These are phyloP conservation scores for Pandion haliaetus DNA, from an alignment of 2,113 vertebrate species.

Conservation along the genomic window DNA sequence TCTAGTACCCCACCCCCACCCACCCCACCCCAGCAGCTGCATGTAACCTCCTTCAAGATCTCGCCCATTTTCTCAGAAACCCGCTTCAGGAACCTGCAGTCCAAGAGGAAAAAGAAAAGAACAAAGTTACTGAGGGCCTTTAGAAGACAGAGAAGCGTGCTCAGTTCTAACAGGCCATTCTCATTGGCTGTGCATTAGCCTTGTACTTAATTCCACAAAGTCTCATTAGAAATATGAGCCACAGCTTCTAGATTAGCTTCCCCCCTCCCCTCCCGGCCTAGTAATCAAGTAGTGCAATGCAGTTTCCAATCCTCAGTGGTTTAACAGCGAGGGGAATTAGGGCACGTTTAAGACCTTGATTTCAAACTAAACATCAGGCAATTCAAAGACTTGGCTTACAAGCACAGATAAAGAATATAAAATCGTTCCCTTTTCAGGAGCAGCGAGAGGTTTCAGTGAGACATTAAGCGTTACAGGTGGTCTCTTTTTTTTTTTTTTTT, in stretches of 20 bases:
- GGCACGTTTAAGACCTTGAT: neutral
- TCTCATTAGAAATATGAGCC: neutral
- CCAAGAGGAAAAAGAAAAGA: constrained; percentile 91
- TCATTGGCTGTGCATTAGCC: constrained; percentile 37
- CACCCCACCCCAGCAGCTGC: constrained; percentile 79
- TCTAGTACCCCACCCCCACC: constrained; percentile 20
- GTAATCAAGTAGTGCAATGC: neutral
- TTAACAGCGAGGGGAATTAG: neutral
- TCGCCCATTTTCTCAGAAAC: constrained; percentile 96
- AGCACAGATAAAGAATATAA: neutral
- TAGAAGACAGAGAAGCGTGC: constrained; percentile 61
- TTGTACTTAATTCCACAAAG: constrained; percentile 25
- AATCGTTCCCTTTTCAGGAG: neutral
- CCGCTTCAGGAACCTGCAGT: constrained; percentile 99
- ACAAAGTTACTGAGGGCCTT: constrained; percentile 83
- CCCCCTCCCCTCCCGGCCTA: neutral
- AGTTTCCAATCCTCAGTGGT: neutral
- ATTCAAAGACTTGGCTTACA: neutral
- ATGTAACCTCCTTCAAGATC: constrained; percentile 96
- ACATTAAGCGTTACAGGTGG: neutral
- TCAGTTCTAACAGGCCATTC: constrained; percentile 68
- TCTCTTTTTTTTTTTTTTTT: constrained; percentile 2
- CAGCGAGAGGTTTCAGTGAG: constrained; percentile 16
- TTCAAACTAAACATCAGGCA: neutral
- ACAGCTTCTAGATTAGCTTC: neutral